Conservation (phyloP, 2,888 invertebrate species). For the Thyatira batis region DNA sequence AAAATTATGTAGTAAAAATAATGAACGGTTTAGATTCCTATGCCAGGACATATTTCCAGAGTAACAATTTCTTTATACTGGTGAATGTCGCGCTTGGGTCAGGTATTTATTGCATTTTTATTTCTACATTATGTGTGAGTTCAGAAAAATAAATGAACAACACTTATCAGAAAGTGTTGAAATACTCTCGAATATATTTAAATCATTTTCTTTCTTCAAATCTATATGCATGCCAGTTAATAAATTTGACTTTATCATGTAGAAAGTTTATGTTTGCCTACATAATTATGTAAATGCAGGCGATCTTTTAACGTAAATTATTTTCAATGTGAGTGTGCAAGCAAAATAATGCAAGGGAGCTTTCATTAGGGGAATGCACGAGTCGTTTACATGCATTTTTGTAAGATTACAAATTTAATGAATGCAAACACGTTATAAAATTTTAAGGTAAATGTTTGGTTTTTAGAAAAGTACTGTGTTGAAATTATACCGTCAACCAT, state of each 20-base stretch:
- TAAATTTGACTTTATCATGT: conserved; percentile 74
- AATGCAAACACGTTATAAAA: conserved; percentile 26
- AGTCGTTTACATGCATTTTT: conserved; percentile 56
- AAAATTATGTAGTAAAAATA: too few relatives aligned
- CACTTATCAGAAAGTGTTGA: not conserved
- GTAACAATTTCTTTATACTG: not conserved
- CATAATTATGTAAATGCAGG: conserved; percentile 72
- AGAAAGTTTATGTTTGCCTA: conserved; percentile 72
- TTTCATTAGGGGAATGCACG: conserved; percentile 69
- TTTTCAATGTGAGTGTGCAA: conserved; percentile 66
- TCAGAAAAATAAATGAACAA: not conserved
- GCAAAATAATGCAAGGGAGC: conserved; percentile 55
- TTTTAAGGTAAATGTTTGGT: not conserved
- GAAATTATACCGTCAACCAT: not conserved
- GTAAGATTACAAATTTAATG: conserved; percentile 52
- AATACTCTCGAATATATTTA: not conserved
- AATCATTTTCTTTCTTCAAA: conserved; percentile 33
- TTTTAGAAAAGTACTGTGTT: not conserved
- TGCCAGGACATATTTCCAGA: not conserved
- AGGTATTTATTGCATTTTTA: conserved; percentile 23
- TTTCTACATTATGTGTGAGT: conserved; percentile 5
- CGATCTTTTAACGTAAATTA: conserved; percentile 72
- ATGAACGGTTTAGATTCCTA: not conserved
- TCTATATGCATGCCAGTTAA: conserved; percentile 58
- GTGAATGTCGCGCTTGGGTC: not conserved